phyloP scores from a whole-genome alignment of 2,797 vertebrate species.

The Neomorphus geoffroyi region DNA sequence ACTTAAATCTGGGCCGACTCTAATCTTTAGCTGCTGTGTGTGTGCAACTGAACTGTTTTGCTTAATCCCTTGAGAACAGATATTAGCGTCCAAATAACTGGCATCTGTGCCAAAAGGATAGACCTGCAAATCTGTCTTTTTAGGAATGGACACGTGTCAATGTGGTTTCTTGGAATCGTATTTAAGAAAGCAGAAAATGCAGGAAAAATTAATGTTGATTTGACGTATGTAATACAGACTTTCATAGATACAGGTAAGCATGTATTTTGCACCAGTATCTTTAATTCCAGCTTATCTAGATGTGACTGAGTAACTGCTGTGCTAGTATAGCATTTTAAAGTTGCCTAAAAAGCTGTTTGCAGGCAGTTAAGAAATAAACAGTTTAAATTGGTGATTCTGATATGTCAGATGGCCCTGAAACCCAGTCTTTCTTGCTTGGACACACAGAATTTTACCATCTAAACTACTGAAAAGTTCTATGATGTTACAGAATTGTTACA shows the following conservation, averaged over 20 bases:
- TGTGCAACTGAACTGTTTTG: not conserved
- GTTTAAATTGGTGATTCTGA: not conserved
- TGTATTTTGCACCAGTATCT: not conserved
- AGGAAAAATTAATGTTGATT: constrained; percentile 92
- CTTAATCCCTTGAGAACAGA: not conserved
- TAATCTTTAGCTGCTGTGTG: not conserved
- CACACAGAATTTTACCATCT: not conserved
- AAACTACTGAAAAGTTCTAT: not conserved
- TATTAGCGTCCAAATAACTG: not conserved
- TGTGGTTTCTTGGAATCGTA: constrained; percentile 97
- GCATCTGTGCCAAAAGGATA: not conserved
- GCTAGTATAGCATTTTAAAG: not conserved
- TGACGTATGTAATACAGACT: constrained; percentile 94
- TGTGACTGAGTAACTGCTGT: not conserved
- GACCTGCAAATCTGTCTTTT: constrained; percentile 1
- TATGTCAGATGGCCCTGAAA: too few relatives aligned
- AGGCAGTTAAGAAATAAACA: not conserved
- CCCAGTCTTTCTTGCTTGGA: not conserved
- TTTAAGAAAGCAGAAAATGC: constrained; percentile 96
- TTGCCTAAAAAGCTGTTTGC: not conserved
- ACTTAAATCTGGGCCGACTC: not conserved
- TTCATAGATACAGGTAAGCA: constrained; percentile 95
- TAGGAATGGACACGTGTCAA: constrained; percentile 89
- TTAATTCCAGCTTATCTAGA: not conserved
- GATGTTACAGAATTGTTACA: not conserved